Conservation (phyloP, 2,888 invertebrate species). For the Zaprionus obscuricornis region DNA sequence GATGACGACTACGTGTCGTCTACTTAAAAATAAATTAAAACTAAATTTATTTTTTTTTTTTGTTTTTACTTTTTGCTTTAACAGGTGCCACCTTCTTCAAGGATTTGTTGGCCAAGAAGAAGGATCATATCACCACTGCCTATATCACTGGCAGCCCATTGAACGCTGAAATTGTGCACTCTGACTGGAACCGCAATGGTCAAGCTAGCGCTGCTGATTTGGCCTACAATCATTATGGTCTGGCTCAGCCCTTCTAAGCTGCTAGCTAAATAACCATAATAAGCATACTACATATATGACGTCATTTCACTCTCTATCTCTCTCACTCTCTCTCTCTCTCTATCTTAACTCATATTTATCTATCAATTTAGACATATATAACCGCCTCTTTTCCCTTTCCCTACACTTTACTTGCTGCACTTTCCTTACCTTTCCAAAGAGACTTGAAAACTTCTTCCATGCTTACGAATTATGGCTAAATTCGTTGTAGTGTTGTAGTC, state of each 20-base stretch:
- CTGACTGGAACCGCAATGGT: slow-evolving; percentile 83
- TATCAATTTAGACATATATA: too few species aligned
- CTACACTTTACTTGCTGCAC: slow-evolving; percentile 25
- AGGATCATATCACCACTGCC: slow-evolving; percentile 83
- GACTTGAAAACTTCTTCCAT: slow-evolving; percentile 56
- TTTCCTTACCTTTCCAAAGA: slow-evolving; percentile 19
- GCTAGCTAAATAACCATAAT: not conserved
- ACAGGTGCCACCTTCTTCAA: slow-evolving; percentile 83
- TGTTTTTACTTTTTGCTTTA: too few species aligned
- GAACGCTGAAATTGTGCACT: slow-evolving; percentile 83
- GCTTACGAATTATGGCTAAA: slow-evolving; percentile 67
- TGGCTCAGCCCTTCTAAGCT: slow-evolving; percentile 82
- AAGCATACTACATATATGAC: slow-evolving; percentile 2
- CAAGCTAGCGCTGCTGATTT: slow-evolving; percentile 82
- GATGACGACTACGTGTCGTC: too few species aligned
- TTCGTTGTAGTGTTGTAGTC: slow-evolving; percentile 73
- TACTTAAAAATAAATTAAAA: too few species aligned
- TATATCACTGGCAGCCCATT: slow-evolving; percentile 83
- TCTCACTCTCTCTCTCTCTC: slow-evolving; percentile 21
- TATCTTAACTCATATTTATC: slow-evolving; percentile 17
- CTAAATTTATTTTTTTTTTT: not conserved
- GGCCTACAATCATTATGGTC: slow-evolving; percentile 83
- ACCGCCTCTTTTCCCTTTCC: not conserved
- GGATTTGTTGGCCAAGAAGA: slow-evolving; percentile 83
- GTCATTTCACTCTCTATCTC: slow-evolving; percentile 4